Percentiles rank a stretch among this genome's conserved stretches.
phyloP scores from a whole-genome alignment of 2,797 vertebrate species.

The Gastrophryne carolinensis region DNA sequence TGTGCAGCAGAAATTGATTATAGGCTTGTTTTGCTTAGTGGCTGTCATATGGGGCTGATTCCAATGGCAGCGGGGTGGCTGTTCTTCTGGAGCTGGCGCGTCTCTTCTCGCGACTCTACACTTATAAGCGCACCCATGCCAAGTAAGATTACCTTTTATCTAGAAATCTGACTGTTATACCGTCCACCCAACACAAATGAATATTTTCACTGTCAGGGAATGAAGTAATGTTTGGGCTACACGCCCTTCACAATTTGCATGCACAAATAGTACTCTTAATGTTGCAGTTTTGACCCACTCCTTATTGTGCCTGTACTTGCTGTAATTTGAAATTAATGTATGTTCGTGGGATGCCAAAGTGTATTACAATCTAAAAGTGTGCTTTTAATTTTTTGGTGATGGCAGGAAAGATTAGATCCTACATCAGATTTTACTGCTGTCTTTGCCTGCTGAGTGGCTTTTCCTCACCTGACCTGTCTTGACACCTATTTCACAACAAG shows the following conservation, averaged over 20 bases:
- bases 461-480: too few species aligned
- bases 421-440: too few species aligned
- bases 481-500: too few species aligned
- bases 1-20: neutral
- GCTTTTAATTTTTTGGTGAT: too few species aligned
- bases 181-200: neutral
- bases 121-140: constrained; percentile 93
- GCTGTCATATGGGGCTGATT: constrained; percentile 94
- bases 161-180: neutral
- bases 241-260: neutral
- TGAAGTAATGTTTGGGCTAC: neutral
- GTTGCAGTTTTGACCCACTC: neutral
- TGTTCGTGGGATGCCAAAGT: too few species aligned
- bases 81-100: constrained; percentile 91
- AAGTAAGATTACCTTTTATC: constrained; percentile 73
- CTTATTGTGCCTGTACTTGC: too few species aligned
- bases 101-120: constrained; percentile 94
- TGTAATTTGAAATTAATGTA: too few species aligned
- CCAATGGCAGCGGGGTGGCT: constrained; percentile 90
- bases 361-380: too few species aligned
- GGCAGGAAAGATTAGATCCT: too few species aligned
- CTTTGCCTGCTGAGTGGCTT: too few species aligned
- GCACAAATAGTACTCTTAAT: neutral
- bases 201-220: neutral
- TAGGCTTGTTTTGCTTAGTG: constrained; percentile 76